Conservation (phyloP, 2,888 invertebrate genomes). For the Lepidocyrtinus sp. region DNA sequence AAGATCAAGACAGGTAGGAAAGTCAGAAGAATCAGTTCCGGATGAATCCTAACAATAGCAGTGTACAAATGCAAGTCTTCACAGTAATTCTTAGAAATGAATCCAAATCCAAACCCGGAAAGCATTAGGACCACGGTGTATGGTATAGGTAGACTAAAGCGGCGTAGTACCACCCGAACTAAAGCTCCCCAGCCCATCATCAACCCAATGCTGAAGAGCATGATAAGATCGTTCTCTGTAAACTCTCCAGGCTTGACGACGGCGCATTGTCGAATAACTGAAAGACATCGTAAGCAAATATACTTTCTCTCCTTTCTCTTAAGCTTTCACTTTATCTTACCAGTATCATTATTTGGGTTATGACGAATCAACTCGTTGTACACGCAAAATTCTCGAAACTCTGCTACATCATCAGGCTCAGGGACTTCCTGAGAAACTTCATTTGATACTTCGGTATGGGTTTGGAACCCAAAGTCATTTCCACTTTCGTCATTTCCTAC, state of each 20-base stretch:
- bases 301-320: background rate
- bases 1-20: conserved; percentile 69
- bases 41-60: conserved; percentile 60
- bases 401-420: conserved; percentile 35
- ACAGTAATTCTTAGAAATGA: conserved; percentile 59
- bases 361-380: conserved; percentile 45
- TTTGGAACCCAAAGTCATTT: background rate
- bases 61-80: conserved; percentile 57
- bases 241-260: conserved; percentile 51
- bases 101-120: conserved; percentile 63
- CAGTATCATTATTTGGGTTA: conserved; percentile 49
- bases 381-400: conserved; percentile 57
- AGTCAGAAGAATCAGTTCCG: conserved; percentile 63
- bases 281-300: conserved; percentile 1
- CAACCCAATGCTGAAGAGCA: conserved; percentile 60
- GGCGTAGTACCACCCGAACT: conserved; percentile 58
- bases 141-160: conserved; percentile 55
- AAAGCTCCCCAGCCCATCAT: conserved; percentile 64
- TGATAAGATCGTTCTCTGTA: conserved; percentile 49
- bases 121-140: conserved; percentile 69
- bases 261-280: conserved; percentile 38
- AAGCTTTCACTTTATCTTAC: conserved; percentile 28
- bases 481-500: background rate
- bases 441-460: background rate
- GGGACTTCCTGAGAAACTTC: background rate